Percentiles rank a stretch among this genome's conserved stretches.
Evolutionary conservation across 2,113 vertebrate genomes (phyloP).

Genomic region (Plectropomus leopardus): DNA sequence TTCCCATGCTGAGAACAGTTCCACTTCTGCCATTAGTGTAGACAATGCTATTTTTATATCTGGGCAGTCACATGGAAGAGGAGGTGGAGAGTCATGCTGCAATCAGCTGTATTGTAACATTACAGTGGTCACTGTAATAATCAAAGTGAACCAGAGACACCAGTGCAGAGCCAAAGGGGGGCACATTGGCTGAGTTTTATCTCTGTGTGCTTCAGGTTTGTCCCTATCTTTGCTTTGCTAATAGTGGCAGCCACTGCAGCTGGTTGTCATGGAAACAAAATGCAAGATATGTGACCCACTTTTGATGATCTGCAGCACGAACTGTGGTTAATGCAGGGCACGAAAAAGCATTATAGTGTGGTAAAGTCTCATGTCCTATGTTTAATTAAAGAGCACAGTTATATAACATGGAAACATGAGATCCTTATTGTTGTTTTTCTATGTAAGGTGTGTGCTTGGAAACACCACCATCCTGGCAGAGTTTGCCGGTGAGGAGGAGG

Average conservation of each 20-base stretch:
- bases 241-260: neutral
- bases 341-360: neutral
- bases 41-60: conserved; percentile 14
- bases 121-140: neutral
- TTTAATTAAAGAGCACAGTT: neutral
- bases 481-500: conserved; percentile 97
- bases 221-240: conserved; percentile 11
- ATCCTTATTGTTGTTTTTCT: neutral
- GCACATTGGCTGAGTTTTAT: neutral
- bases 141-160: neutral
- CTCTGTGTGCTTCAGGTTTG: neutral
- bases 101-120: conserved; percentile 29
- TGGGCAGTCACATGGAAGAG: conserved; percentile 41
- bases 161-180: neutral
- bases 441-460: conserved; percentile 95
- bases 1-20: conserved; percentile 4
- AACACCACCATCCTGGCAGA: conserved; percentile 99
- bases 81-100: conserved; percentile 25
- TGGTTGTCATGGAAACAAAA: conserved; percentile 54
- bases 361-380: neutral
- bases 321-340: neutral
- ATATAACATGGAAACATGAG: neutral
- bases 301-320: conserved; percentile 23
- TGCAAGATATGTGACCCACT: conserved; percentile 24
- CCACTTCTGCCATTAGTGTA: neutral